Base-by-base conservation (phyloP, 2,797 vertebrate species). In the Sarcoramphus papa region DNA sequence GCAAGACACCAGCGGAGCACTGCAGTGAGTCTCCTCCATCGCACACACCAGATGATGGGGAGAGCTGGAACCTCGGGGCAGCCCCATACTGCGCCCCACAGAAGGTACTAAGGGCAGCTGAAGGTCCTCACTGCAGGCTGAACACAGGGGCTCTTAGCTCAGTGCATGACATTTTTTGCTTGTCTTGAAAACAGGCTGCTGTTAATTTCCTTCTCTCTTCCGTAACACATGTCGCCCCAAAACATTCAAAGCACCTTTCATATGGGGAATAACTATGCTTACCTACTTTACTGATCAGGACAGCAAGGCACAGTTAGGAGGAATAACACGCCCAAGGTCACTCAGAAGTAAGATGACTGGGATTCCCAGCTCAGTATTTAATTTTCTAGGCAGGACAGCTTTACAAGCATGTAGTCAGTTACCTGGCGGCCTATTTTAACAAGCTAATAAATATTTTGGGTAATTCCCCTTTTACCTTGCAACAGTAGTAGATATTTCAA, bases 11-110 rank as follows among this genome's bases (percentile, higher is more conserved):
- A 1, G 47, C 0, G 1, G 41, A 85, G 37, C 28, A 63, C 16
- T 19, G 50, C 37, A 35, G 30, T 0, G 0, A 76, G 37, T 8
- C 51, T 45, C 18, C 50, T n/a, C 48, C 79, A 23, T 0, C 0
- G 3, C n/a, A 91, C 37, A 18, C 31, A 47, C 2, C 35, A 16
- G 64, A 25, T 3, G 50, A 54, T 1, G 6, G 33, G 33, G 37
- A 90, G 41, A 63, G 47, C 51, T 54, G 35, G 30, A 77, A 59
- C 35, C 28, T 22, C 0, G 0, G 41, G 27, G 57, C 57, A 81
- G 33, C 5, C 51, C 47, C 2, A 0, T 33, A 62, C 57, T 60
- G 62, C 9, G 20, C n/a, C 69, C 64, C 62, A 53, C 47, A 18
- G 17, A 30, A 65, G 10, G 10, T 10, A 10, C 12, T 8, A 23